A percentile compares a stretch with the other conserved stretches of the same genome.
phyloP scores from a whole-genome alignment of 1,140 invertebrate genomes.

The Apolygus lucorum region DNA sequence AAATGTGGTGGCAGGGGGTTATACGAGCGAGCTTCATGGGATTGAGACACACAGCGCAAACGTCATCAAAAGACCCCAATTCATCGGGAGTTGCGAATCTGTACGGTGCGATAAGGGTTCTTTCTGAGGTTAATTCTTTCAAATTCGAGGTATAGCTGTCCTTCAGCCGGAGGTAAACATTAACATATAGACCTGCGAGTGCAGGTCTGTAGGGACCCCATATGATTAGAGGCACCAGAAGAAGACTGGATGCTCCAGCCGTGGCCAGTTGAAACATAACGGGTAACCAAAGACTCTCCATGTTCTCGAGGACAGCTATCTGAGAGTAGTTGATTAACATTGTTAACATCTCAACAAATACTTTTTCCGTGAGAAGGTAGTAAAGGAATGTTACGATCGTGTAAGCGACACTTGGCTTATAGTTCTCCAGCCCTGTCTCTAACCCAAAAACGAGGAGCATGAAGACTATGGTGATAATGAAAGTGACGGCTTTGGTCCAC shows the following conservation, averaged over 20 bases:
- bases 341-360: conserved; percentile 55
- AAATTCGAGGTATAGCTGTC: conserved; percentile 50
- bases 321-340: conserved; percentile 47
- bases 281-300: conserved; percentile 57
- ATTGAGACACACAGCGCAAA: conserved; percentile 64
- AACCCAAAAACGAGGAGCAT: conserved; percentile 63
- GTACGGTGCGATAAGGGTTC: conserved; percentile 51
- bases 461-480: conserved; percentile 68
- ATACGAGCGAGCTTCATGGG: conserved; percentile 54
- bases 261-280: conserved; percentile 50
- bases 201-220: conserved; percentile 48
- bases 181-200: conserved; percentile 52
- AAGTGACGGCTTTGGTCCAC: conserved; percentile 72
- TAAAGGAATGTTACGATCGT: conserved; percentile 56
- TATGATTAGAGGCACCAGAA: conserved; percentile 47
- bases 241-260: conserved; percentile 44
- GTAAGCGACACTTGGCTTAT: conserved; percentile 55
- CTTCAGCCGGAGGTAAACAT: conserved; percentile 55
- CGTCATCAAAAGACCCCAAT: conserved; percentile 57
- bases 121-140: conserved; percentile 47
- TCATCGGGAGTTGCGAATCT: conserved; percentile 55
- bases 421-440: conserved; percentile 64
- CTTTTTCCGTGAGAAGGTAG: conserved; percentile 63
- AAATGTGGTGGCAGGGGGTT: conserved; percentile 66
- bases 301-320: conserved; percentile 52